Evolutionary conservation across 2,113 vertebrate species (phyloP), one percentile per base, ranked within the genome.

Genomic region (Pluvianellus socialis): DNA sequence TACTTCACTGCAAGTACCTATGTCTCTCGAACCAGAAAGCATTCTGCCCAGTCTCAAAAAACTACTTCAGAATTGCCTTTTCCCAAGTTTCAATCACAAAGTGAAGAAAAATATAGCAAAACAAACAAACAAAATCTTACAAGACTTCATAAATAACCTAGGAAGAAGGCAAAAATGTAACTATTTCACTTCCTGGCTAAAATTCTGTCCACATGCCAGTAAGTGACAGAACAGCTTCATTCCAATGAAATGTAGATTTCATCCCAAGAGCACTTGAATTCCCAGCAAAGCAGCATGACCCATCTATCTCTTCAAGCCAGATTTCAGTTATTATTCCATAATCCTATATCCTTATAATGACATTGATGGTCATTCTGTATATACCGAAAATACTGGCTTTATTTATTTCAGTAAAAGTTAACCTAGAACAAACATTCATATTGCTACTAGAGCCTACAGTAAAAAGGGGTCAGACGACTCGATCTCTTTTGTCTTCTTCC

Each of bases 241-340:
- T 70, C 55, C 91, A 81, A 24, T 13, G 28, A 90, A 52, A 82
- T 50, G 32, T 56, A 88, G 66, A 88, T 75, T 88, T 90, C 79
- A 82, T 53, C n/a, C 56, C 74, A 79, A 82, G 70, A 88, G 56
- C 52, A 95, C 92, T 79, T 88, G 92, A 90, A 95, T 79, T 92
- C 61, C 82, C 86, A 58, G 79, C 56, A 94, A 92, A 92, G 71
- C 75, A 94, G 52, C 47, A 88, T 85, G 96, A 45, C 82, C 66
- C 88, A 88, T 85, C 82, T 95, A 86, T 28, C 88, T 75, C 74
- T 53, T 85, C 82, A 92, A 85, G 61, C 4, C 28, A 42, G 70
- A 74, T 85, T 85, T 90, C 66, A 90, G 58, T 40, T 90, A 71
- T 40, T 91, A 77, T 71, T 85, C 86, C 28, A 45, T 90, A 95